A percentile compares a stretch with the other conserved stretches of the same genome.
These are phyloP conservation scores for Arion vulgaris DNA, from an alignment of 1,140 invertebrate genomes.

Conservation along the genomic window DNA sequence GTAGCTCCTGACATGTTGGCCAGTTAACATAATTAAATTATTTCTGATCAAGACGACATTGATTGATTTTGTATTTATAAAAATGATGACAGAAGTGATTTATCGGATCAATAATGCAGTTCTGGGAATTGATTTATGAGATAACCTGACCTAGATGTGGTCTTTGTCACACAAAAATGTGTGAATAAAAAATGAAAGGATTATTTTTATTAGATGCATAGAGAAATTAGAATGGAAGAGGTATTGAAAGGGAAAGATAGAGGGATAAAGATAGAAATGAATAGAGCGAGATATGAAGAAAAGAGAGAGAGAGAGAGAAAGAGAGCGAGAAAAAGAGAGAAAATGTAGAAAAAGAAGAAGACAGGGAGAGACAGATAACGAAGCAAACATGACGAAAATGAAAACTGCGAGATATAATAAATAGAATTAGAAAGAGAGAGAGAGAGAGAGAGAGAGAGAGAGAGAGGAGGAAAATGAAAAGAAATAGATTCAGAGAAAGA, in stretches of 20 bases:
- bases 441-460: not conserved
- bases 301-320: not conserved
- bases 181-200: no score
- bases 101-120: no score
- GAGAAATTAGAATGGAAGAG: no score
- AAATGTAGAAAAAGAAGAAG: not conserved
- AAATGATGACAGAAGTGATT: no score
- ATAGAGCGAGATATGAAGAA: not conserved
- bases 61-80: no score
- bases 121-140: no score
- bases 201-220: no score
- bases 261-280: not conserved
- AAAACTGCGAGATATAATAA: not conserved
- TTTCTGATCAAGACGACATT: no score
- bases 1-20: no score
- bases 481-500: not conserved
- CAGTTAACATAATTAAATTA: no score
- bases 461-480: not conserved
- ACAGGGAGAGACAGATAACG: not conserved
- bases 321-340: not conserved
- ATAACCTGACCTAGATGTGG: no score
- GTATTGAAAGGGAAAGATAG: not conserved
- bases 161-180: no score
- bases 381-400: not conserved
- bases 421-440: not conserved